These are phyloP conservation scores for Salminus brasiliensis DNA, from an alignment of 2,113 vertebrate species.

Conservation along the genomic window DNA sequence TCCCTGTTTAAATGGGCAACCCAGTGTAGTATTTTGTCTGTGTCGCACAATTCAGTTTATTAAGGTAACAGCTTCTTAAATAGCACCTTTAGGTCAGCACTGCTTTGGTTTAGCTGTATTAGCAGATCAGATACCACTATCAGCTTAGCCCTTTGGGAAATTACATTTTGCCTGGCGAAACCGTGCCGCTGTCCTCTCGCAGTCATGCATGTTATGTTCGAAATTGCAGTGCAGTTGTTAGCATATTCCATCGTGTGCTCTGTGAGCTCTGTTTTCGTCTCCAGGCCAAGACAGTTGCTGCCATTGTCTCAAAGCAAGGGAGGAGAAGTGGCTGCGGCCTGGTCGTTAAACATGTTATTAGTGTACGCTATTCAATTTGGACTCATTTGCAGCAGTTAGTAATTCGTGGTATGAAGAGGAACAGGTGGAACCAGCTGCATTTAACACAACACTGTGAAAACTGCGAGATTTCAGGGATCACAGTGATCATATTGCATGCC, in stretches of 20 bases:
- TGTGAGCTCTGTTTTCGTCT: not conserved
- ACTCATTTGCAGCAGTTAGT: not conserved
- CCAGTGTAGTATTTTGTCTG: not conserved
- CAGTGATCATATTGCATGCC: not conserved
- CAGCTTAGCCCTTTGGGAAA: not conserved
- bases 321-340: not conserved
- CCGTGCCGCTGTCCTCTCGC: not conserved
- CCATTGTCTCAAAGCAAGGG: not conserved
- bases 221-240: not conserved
- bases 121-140: not conserved
- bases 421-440: not conserved
- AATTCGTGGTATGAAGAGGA: not conserved
- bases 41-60: not conserved
- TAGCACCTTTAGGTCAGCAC: not conserved
- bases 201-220: not conserved
- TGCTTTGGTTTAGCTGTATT: not conserved
- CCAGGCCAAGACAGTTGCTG: constrained; percentile 10
- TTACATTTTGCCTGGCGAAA: not conserved
- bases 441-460: not conserved
- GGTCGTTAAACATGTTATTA: not conserved
- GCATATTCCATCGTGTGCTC: not conserved
- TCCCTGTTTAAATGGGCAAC: not conserved
- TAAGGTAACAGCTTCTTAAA: not conserved
- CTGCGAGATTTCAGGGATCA: too few relatives aligned
- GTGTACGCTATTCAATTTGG: not conserved